phyloP scores from a whole-genome alignment of 2,113 vertebrate genomes.

The Rhombomys opimus region DNA sequence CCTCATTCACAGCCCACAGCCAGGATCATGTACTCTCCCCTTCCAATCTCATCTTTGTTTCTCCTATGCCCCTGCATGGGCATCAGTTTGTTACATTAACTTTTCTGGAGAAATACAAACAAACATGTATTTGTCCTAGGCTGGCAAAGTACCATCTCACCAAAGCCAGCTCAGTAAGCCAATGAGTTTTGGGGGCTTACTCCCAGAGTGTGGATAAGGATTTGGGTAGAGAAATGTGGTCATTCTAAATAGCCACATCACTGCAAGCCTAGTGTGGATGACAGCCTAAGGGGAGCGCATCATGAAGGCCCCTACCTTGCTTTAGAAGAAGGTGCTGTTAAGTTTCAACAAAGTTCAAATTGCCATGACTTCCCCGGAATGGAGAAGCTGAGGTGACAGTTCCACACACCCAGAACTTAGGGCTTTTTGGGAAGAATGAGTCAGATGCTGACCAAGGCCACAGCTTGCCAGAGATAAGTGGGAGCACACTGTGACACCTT shows the following conservation, averaged over 20 bases:
- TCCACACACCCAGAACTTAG: neutral
- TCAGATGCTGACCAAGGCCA: neutral
- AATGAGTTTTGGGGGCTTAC: neutral
- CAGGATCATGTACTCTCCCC: neutral
- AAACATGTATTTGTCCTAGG: neutral
- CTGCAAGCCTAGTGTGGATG: neutral
- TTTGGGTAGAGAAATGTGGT: neutral
- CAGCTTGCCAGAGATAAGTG: no score
- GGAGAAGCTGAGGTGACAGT: no score
- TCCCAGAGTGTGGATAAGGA: neutral
- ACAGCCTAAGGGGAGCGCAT: neutral
- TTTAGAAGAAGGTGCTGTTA: neutral
- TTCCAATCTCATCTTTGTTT: neutral
- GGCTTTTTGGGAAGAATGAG: neutral
- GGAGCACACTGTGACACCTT: rapidly evolving
- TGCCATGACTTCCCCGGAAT: neutral
- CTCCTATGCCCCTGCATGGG: neutral
- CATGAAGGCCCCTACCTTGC: no score
- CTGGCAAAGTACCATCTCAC: neutral
- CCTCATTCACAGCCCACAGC: neutral
- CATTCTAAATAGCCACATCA: no score
- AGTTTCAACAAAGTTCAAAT: neutral
- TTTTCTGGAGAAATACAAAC: neutral
- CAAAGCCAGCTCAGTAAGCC: neutral
- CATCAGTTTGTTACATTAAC: neutral